These are phyloP conservation scores for Drosophila ironensis DNA, from an alignment of 1,140 invertebrate species.

Conservation along the genomic window DNA sequence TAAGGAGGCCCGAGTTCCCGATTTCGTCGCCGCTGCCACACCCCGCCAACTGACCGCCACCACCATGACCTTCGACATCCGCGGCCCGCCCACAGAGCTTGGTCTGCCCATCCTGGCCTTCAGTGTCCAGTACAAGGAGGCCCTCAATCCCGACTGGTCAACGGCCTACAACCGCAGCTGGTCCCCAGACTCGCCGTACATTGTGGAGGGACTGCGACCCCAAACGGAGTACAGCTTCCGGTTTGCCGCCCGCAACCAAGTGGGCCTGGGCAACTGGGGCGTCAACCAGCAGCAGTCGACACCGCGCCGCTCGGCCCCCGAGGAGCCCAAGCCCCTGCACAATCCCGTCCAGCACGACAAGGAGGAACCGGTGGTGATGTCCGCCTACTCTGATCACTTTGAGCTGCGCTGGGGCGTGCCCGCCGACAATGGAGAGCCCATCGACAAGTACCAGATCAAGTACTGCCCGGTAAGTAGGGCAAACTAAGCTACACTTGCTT, in stretches of 20 bases:
- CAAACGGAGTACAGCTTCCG: conserved; percentile 91
- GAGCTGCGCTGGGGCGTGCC: conserved; percentile 92
- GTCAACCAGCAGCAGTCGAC: conserved; percentile 84
- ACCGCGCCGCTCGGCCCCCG: conserved; percentile 83
- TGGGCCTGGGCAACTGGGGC: conserved; percentile 90
- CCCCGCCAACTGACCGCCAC: conserved; percentile 90
- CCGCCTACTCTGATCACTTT: conserved; percentile 88
- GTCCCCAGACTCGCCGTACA: conserved; percentile 88
- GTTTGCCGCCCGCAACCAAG: conserved; percentile 92
- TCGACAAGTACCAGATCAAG: conserved; percentile 91
- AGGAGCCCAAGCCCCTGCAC: conserved; percentile 80
- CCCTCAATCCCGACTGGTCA: conserved; percentile 86
- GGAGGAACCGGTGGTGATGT: conserved; percentile 77
- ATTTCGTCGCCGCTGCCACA: conserved; percentile 83
- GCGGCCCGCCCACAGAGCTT: conserved; percentile 87
- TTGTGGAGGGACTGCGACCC: conserved; percentile 90
- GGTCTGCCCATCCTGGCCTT: conserved; percentile 89
- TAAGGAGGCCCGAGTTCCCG: conserved; percentile 86
- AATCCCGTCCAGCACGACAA: conserved; percentile 70
- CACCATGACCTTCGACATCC: conserved; percentile 90
- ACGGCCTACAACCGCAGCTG: conserved; percentile 88
- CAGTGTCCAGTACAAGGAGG: conserved; percentile 89
- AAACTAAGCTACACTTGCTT: too few species aligned
- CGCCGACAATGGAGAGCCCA: conserved; percentile 93
- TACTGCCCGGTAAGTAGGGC: conserved; percentile 88